Percentiles rank a stretch among this genome's conserved stretches.
phyloP scores from a whole-genome alignment of 2,888 invertebrate species.

The Amblyjoppa proteus region DNA sequence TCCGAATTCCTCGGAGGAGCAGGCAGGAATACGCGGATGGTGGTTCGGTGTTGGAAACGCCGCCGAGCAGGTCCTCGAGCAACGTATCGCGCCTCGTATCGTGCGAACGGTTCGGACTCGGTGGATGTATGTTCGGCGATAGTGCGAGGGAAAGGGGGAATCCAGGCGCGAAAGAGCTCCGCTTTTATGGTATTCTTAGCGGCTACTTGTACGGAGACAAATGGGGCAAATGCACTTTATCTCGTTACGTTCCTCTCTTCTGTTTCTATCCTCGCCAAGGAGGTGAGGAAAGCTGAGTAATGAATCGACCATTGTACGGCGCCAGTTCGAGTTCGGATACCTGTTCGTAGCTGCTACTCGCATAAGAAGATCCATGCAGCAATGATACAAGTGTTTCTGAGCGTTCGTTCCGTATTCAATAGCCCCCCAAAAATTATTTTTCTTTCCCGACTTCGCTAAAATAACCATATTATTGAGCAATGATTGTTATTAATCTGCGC shows the following conservation, averaged over 20 bases:
- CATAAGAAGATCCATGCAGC: background rate
- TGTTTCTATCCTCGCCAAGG: conserved; percentile 51
- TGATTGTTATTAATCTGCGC: too few species aligned
- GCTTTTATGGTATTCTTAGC: conserved; percentile 66
- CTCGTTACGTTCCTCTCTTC: conserved; percentile 62
- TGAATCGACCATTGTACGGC: conserved; percentile 74
- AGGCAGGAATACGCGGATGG: background rate
- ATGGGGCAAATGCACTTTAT: conserved; percentile 71
- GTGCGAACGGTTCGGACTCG: conserved; percentile 23
- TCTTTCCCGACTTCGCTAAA: too few species aligned
- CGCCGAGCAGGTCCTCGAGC: background rate
- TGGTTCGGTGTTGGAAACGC: background rate
- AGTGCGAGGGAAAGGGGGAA: background rate
- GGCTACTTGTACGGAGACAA: conserved; percentile 74
- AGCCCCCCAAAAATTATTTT: background rate
- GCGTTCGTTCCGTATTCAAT: conserved; percentile 5
- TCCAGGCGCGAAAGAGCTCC: conserved; percentile 42
- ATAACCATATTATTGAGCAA: too few species aligned
- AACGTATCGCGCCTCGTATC: conserved; percentile 10
- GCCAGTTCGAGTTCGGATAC: conserved; percentile 50
- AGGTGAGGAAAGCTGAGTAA: conserved; percentile 64
- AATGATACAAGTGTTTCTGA: conserved; percentile 64
- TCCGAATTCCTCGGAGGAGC: conserved; percentile 33
- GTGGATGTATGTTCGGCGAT: conserved; percentile 2
- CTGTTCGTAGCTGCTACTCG: background rate